Conservation (phyloP, 2,888 invertebrate genomes). For the Eristalinus aeneus region DNA sequence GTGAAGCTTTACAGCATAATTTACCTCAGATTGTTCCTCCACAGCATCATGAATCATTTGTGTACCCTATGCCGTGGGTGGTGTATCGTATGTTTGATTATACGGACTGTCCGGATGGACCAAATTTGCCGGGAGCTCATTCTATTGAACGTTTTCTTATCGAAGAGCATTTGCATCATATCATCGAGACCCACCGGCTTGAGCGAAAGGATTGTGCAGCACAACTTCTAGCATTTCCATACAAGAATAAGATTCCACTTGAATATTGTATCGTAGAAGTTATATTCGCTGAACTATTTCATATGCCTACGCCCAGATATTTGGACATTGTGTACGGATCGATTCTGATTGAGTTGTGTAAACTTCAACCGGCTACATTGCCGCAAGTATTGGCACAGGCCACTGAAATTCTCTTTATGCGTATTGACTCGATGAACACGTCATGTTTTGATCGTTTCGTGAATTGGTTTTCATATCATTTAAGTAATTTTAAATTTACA, state of each 20-base stretch:
- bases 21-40: slow-evolving; percentile 95
- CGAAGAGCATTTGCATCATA: slow-evolving; percentile 97
- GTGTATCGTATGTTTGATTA: slow-evolving; percentile 99
- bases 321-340: slow-evolving; percentile 97
- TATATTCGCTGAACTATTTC: slow-evolving; percentile 96
- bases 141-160: slow-evolving; percentile 98
- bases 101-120: slow-evolving; percentile 97
- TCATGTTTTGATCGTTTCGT: slow-evolving; percentile 98
- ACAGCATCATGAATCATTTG: slow-evolving; percentile 93
- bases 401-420: slow-evolving; percentile 96
- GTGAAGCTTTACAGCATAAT: slow-evolving; percentile 98
- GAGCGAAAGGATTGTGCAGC: slow-evolving; percentile 98
- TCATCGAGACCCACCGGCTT: slow-evolving; percentile 91
- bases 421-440: slow-evolving; percentile 98
- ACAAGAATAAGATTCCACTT: slow-evolving; percentile 95
- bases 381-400: slow-evolving; percentile 99
- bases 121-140: slow-evolving; percentile 96
- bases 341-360: slow-evolving; percentile 97
- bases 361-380: slow-evolving; percentile 97
- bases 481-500: slow-evolving; percentile 99
- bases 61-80: slow-evolving; percentile 96
- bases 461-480: slow-evolving; percentile 98
- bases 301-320: slow-evolving; percentile 93
- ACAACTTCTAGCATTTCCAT: slow-evolving; percentile 94
- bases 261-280: slow-evolving; percentile 99